phyloP scores from a whole-genome alignment of 2,888 invertebrate species.

The Drosophila anomalata region DNA sequence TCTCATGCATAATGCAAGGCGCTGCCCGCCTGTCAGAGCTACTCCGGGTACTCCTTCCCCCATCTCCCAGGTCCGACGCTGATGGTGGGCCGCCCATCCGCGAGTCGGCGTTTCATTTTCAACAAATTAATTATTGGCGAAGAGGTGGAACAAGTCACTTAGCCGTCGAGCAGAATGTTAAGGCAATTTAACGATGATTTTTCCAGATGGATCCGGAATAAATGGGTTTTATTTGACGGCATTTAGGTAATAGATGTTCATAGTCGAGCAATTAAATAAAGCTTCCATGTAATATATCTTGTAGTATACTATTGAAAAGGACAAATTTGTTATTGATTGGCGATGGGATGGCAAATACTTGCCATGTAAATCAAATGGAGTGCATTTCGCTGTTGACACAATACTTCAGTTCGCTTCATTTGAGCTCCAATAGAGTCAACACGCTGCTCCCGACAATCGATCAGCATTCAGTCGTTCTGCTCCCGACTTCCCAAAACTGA shows the following conservation, averaged over 20 bases:
- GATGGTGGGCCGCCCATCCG: conserved; percentile 62
- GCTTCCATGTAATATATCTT: too few species aligned
- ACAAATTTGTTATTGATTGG: conserved; percentile 15
- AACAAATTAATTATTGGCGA: conserved; percentile 79
- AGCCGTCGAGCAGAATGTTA: conserved; percentile 25
- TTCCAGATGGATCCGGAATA: neutral
- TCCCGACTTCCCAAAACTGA: conserved; percentile 30
- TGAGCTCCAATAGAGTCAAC: conserved; percentile 37
- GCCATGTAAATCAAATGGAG: conserved; percentile 29
- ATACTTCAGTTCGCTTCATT: conserved; percentile 41
- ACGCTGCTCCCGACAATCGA: conserved; percentile 42
- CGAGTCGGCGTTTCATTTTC: conserved; percentile 67
- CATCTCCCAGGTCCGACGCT: conserved; percentile 29
- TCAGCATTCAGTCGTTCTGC: conserved; percentile 54
- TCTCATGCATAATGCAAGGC: conserved; percentile 75
- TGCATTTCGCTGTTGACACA: conserved; percentile 39
- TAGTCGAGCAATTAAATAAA: too few species aligned
- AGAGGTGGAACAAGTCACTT: conserved; percentile 65
- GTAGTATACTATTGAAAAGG: neutral
- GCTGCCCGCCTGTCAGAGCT: conserved; percentile 39
- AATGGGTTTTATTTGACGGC: neutral
- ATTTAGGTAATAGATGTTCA: too few species aligned
- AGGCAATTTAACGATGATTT: conserved; percentile 9
- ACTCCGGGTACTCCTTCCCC: conserved; percentile 6
- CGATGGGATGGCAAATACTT: conserved; percentile 9